These are phyloP conservation scores for Laspeyria flexula DNA, from an alignment of 2,888 invertebrate genomes.

Conservation along the genomic window DNA sequence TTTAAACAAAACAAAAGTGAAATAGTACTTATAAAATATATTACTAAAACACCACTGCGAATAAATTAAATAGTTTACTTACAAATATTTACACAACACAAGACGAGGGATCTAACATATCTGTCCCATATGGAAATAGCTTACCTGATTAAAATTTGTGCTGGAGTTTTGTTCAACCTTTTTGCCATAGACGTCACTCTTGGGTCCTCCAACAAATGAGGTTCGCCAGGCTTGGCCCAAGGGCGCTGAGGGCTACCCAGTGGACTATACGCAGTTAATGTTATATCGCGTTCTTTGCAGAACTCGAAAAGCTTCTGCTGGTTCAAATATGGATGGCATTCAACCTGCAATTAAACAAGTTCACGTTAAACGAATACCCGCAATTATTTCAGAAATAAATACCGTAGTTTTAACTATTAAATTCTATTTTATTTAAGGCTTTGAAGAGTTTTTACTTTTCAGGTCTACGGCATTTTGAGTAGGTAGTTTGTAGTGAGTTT, in stretches of 20 bases:
- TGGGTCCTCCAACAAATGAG: constrained; percentile 82
- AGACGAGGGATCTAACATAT: neutral
- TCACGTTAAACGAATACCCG: neutral
- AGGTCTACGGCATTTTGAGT: no score
- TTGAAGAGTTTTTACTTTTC: no score
- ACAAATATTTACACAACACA: neutral
- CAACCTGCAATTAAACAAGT: constrained; percentile 75
- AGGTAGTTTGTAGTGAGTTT: no score
- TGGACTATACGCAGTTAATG: constrained; percentile 90
- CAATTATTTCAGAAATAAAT: neutral
- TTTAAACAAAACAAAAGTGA: no score
- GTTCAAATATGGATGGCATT: constrained; percentile 85
- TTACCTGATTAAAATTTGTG: constrained; percentile 88
- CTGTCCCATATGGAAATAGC: neutral
- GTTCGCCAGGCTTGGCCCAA: constrained; percentile 86
- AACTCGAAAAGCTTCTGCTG: constrained; percentile 88
- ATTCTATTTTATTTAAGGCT: no score
- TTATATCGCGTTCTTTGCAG: constrained; percentile 86
- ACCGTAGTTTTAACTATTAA: no score
- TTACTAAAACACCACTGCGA: neutral
- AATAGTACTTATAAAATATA: no score
- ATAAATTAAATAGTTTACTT: neutral
- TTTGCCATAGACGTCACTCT: constrained; percentile 85
- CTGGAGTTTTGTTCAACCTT: constrained; percentile 87
- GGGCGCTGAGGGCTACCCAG: constrained; percentile 89